phyloP scores from a whole-genome alignment of 2,888 invertebrate genomes.

The Anthoptus insignis region DNA sequence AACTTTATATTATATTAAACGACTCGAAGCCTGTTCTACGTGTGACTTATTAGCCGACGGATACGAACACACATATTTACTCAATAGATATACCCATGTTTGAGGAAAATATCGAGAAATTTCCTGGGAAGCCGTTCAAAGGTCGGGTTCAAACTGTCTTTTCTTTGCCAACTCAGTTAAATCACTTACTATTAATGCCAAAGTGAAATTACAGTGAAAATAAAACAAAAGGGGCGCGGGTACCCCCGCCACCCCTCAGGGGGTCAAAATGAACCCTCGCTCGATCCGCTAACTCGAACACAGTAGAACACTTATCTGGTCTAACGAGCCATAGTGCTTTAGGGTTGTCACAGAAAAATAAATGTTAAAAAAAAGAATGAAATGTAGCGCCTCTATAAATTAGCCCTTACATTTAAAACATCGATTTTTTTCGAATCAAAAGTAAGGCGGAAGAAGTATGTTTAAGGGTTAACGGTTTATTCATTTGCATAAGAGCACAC shows the following conservation, averaged over 20 bases:
- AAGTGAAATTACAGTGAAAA: conserved; percentile 33
- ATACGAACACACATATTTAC: too few relatives aligned
- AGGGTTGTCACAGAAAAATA: conserved; percentile 19
- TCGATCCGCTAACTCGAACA: conserved; percentile 39
- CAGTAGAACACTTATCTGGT: conserved; percentile 40
- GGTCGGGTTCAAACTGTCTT: conserved; percentile 10
- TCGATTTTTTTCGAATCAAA: too few relatives aligned
- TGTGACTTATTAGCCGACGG: too few relatives aligned
- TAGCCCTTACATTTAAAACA: too few relatives aligned
- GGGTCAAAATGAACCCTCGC: conserved; percentile 36
- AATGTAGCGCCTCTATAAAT: too few relatives aligned
- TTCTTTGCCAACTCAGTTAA: conserved; percentile 32
- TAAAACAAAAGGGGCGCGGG: conserved; percentile 15
- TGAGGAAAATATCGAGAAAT: conserved; percentile 3
- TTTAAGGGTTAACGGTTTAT: too few relatives aligned
- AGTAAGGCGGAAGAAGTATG: too few relatives aligned
- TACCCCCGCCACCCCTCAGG: conserved; percentile 16
- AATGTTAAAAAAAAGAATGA: not conserved
- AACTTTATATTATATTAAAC: too few relatives aligned
- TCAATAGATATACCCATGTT: too few relatives aligned
- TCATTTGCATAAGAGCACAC: too few relatives aligned
- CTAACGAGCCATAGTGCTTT: conserved; percentile 34
- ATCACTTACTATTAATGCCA: conserved; percentile 33
- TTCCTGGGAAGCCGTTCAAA: conserved; percentile 12
- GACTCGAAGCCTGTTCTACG: too few relatives aligned